Evolutionary conservation across 1,140 invertebrate species (phyloP).

Genomic region (Drosophila equinoxialis): DNA sequence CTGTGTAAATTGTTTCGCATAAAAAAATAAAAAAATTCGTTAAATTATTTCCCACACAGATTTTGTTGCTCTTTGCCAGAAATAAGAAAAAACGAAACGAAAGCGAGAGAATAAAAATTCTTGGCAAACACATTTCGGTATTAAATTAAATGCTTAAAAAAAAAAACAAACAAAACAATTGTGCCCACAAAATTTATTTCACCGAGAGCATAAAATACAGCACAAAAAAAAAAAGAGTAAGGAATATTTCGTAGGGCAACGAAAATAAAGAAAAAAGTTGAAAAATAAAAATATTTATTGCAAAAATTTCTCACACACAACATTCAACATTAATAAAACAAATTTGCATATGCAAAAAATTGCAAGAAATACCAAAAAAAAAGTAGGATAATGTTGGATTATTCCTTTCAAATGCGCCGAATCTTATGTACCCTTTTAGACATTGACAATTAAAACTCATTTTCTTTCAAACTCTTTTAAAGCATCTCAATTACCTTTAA

Average conservation of each 20-base stretch:
- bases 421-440: too few species aligned
- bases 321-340: slow-evolving; percentile 15
- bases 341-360: slow-evolving; percentile 14
- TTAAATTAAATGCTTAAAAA: slow-evolving; percentile 61
- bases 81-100: not conserved
- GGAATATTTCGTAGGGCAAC: not conserved
- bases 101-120: slow-evolving; percentile 15
- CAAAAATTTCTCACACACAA: not conserved
- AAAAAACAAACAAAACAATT: slow-evolving; percentile 39
- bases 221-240: slow-evolving; percentile 3
- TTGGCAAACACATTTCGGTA: slow-evolving; percentile 39
- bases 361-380: not conserved
- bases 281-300: slow-evolving; percentile 7
- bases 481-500: too few species aligned
- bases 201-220: slow-evolving; percentile 9
- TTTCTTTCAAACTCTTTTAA: too few species aligned
- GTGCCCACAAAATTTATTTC: slow-evolving; percentile 51
- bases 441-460: too few species aligned
- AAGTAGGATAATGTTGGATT: too few species aligned
- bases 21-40: slow-evolving; percentile 11
- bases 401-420: too few species aligned
- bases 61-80: slow-evolving; percentile 21
- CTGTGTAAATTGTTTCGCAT: slow-evolving; percentile 42
- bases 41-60: slow-evolving; percentile 23
- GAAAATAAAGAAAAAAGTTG: not conserved